Conservation (phyloP, 2,113 vertebrate genomes). For the Microtus montanus region DNA sequence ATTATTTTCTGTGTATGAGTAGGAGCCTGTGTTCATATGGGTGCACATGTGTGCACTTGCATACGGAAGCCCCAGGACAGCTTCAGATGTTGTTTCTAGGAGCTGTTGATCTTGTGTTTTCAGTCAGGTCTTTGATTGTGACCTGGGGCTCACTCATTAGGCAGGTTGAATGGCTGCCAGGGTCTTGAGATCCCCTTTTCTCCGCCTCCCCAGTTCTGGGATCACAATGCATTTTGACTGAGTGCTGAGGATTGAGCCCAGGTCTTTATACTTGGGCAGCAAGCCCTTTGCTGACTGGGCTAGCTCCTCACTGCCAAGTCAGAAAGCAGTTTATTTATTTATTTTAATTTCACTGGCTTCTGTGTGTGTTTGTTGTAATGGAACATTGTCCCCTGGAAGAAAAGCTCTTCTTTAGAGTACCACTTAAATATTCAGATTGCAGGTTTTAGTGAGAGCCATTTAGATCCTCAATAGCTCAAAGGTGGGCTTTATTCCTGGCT, state of each 20-base stretch:
- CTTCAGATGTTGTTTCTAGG: neutral
- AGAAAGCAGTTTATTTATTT: slow-evolving; percentile 30
- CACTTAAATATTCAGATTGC: slow-evolving; percentile 65
- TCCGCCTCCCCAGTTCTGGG: neutral
- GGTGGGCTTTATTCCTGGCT: slow-evolving; percentile 35
- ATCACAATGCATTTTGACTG: neutral
- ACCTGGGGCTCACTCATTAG: neutral
- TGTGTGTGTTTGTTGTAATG: slow-evolving; percentile 38
- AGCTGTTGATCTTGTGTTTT: neutral
- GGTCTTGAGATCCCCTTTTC: neutral
- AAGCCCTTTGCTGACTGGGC: neutral
- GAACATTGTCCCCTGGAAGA: slow-evolving; percentile 36
- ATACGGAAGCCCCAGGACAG: neutral
- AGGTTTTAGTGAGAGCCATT: slow-evolving; percentile 49
- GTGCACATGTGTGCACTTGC: neutral
- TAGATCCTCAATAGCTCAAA: slow-evolving; percentile 32
- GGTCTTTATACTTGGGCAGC: neutral
- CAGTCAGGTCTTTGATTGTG: neutral
- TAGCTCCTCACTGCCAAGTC: neutral
- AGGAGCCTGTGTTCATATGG: neutral
- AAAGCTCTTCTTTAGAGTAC: slow-evolving; percentile 48
- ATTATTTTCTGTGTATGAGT: neutral
- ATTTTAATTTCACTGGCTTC: slow-evolving; percentile 16
- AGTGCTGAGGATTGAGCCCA: neutral
- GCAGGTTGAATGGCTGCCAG: neutral